Percentiles rank a stretch among this genome's conserved stretches.
Evolutionary conservation across 1,140 invertebrate species (phyloP).

Genomic region (Scaptomyza graminum): DNA sequence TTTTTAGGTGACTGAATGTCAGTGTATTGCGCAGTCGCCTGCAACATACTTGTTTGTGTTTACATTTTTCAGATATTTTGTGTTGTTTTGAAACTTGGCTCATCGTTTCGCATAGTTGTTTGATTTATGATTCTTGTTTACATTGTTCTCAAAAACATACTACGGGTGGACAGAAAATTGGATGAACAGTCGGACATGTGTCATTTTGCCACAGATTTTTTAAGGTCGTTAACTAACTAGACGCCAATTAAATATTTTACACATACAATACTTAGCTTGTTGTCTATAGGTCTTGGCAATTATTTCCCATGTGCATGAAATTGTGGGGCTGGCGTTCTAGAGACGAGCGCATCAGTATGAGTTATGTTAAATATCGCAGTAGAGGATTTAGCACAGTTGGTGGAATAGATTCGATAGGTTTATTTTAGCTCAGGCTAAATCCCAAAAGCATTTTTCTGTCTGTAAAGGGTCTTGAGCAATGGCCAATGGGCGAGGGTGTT

Average conservation of each 20-base stretch:
- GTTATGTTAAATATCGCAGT: no score
- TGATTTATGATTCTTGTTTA: slow-evolving; percentile 50
- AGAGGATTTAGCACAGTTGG: no score
- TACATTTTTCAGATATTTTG: slow-evolving; percentile 22
- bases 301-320: slow-evolving; percentile 50
- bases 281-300: slow-evolving; percentile 25
- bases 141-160: slow-evolving; percentile 37
- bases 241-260: slow-evolving; percentile 71
- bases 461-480: slow-evolving; percentile 35
- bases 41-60: not conserved
- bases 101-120: slow-evolving; percentile 43
- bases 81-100: slow-evolving; percentile 41
- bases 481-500: slow-evolving; percentile 36
- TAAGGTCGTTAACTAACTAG: slow-evolving; percentile 71
- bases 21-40: not conserved
- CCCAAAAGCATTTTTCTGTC: not conserved
- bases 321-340: slow-evolving; percentile 42
- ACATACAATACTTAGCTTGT: slow-evolving; percentile 46
- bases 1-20: not conserved
- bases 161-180: not conserved
- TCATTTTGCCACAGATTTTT: slow-evolving; percentile 48
- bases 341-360: slow-evolving; percentile 12
- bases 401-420: not conserved
- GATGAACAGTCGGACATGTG: slow-evolving; percentile 17
- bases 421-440: slow-evolving; percentile 10